Conservation (phyloP, 2,888 invertebrate genomes). For the Carterocephalus palaemon region DNA sequence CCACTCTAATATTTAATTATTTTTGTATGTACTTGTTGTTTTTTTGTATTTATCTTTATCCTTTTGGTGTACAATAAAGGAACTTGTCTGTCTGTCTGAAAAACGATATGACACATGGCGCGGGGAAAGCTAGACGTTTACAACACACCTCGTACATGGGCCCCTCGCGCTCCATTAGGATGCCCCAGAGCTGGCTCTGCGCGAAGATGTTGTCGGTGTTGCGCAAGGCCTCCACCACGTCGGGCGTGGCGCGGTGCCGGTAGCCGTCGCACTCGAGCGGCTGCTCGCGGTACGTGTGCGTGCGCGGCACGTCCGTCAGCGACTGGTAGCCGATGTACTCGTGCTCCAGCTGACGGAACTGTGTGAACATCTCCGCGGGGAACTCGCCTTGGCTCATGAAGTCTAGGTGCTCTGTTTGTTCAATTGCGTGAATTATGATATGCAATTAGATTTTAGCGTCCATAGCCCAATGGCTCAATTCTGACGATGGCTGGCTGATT, state of each 20-base stretch:
- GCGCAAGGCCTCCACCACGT: constrained; percentile 85
- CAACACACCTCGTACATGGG: constrained; percentile 84
- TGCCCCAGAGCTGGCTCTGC: constrained; percentile 90
- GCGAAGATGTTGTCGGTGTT: constrained; percentile 86
- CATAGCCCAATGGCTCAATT: too few relatives aligned
- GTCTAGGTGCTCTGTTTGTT: constrained; percentile 93
- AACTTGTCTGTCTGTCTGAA: too few relatives aligned
- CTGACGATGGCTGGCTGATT: too few relatives aligned
- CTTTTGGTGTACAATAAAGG: too few relatives aligned
- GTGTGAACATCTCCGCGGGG: constrained; percentile 85
- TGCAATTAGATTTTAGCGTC: too few relatives aligned
- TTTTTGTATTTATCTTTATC: too few relatives aligned
- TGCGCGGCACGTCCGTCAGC: constrained; percentile 94
- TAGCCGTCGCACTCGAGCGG: constrained; percentile 77
- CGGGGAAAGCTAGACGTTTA: too few relatives aligned
- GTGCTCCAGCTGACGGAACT: constrained; percentile 93
- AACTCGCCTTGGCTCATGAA: constrained; percentile 93
- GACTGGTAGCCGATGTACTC: constrained; percentile 97
- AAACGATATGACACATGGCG: too few relatives aligned
- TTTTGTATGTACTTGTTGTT: too few relatives aligned
- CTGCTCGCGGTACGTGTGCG: constrained; percentile 85
- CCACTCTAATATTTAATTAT: too few relatives aligned
- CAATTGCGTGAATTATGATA: too few relatives aligned
- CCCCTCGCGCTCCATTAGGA: constrained; percentile 89
- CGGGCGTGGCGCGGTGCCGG: constrained; percentile 82